phyloP scores from a whole-genome alignment of 2,888 invertebrate species.

The Eupithecia subumbrata region DNA sequence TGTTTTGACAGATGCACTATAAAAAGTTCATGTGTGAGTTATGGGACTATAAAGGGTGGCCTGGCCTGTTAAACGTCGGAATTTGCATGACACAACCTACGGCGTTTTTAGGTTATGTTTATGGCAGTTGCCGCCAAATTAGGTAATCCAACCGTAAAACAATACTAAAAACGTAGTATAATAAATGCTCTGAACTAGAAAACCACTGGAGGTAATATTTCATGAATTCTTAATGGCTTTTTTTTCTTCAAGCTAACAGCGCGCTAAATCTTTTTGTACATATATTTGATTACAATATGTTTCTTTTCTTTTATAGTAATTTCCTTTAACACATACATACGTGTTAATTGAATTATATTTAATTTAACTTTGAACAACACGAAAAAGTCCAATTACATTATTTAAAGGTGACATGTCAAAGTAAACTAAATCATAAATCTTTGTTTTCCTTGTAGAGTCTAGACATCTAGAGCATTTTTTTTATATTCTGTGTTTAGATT shows the following conservation, averaged over 20 bases:
- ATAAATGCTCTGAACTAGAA: neutral
- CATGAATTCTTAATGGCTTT: neutral
- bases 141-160: constrained; percentile 25
- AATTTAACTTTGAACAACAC: neutral
- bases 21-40: constrained; percentile 64
- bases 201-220: neutral
- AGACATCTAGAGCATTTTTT: too few species aligned
- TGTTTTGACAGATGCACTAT: constrained; percentile 75
- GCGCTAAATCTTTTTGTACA: neutral
- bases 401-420: neutral
- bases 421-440: neutral
- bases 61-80: constrained; percentile 53
- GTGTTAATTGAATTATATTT: neutral
- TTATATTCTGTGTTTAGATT: too few species aligned
- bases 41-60: constrained; percentile 57
- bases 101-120: constrained; percentile 32
- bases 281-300: too few species aligned
- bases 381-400: neutral
- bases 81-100: constrained; percentile 51
- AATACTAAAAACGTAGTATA: constrained; percentile 3
- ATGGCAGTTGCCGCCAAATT: constrained; percentile 28
- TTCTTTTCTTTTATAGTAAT: neutral
- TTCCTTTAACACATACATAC: neutral
- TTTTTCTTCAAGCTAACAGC: neutral
- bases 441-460: too few species aligned